Evolutionary conservation across 1,140 invertebrate genomes (phyloP).

Genomic region (Caenorhabditis inopinata): DNA sequence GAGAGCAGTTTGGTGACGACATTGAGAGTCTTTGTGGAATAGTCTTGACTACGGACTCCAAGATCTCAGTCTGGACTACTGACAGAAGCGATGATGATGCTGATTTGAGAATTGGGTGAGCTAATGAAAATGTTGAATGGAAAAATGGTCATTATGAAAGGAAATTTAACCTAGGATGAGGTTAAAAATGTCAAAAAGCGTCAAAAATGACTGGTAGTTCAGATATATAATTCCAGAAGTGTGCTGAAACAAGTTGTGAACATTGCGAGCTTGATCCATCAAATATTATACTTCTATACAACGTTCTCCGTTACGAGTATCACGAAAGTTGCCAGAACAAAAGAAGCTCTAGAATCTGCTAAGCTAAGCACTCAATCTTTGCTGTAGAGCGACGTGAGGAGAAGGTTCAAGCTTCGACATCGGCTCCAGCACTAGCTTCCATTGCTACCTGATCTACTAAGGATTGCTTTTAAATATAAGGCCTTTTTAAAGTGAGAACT

Average conservation of each 20-base stretch:
- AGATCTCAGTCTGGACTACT: constrained; percentile 79
- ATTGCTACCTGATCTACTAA: not conserved
- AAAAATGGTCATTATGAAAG: too few relatives aligned
- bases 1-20: constrained; percentile 88
- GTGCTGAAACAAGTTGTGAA: constrained; percentile 43
- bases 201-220: too few relatives aligned
- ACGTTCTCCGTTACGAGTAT: constrained; percentile 50
- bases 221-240: constrained; percentile 7
- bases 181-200: too few relatives aligned
- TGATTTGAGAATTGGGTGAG: constrained; percentile 71
- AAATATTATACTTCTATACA: constrained; percentile 39
- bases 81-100: constrained; percentile 78
- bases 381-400: not conserved
- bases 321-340: constrained; percentile 51
- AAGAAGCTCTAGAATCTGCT: constrained; percentile 43
- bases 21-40: constrained; percentile 88
- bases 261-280: not conserved
- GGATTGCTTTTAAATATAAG: too few relatives aligned
- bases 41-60: constrained; percentile 88
- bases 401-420: not conserved
- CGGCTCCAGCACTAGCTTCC: too few relatives aligned
- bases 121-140: not conserved
- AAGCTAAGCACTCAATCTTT: not conserved
- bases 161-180: too few relatives aligned
- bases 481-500: too few relatives aligned